These are phyloP conservation scores for Serrognathus titanus DNA, from an alignment of 2,888 invertebrate genomes.

Conservation along the genomic window DNA sequence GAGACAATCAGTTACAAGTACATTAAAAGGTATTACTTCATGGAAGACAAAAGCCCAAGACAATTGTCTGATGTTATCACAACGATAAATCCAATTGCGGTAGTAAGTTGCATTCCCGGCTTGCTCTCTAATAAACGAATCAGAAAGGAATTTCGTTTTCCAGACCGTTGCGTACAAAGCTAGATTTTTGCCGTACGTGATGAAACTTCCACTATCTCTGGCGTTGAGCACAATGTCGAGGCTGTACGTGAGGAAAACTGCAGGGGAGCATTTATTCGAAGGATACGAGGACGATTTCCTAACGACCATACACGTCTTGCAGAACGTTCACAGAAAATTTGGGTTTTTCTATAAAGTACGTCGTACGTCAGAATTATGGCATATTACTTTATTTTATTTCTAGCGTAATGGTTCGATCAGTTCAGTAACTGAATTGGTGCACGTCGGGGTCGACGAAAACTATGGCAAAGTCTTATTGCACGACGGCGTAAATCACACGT, in stretches of 20 bases:
- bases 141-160: constrained; percentile 24
- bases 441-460: constrained; percentile 5
- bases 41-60: constrained; percentile 63
- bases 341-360: constrained; percentile 45
- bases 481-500: constrained; percentile 63
- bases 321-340: constrained; percentile 9
- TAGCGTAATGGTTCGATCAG: constrained; percentile 29
- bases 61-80: constrained; percentile 65
- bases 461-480: constrained; percentile 68
- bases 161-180: constrained; percentile 62
- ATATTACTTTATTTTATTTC: constrained; percentile 41
- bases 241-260: constrained; percentile 61
- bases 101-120: constrained; percentile 50
- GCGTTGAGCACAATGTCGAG: constrained; percentile 56
- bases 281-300: constrained; percentile 77
- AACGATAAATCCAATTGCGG: constrained; percentile 72
- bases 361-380: constrained; percentile 18
- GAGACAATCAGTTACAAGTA: constrained; percentile 72
- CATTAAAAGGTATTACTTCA: constrained; percentile 67
- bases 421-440: constrained; percentile 7
- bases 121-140: neutral
- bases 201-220: constrained; percentile 56
- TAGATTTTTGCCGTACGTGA: constrained; percentile 55
- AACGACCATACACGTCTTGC: constrained; percentile 54
- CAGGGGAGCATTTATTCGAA: constrained; percentile 70